A percentile compares a stretch with the other conserved stretches of the same genome.
These are phyloP conservation scores for Entosphenus tridentatus DNA, from an alignment of 2,113 vertebrate species.

Conservation along the genomic window DNA sequence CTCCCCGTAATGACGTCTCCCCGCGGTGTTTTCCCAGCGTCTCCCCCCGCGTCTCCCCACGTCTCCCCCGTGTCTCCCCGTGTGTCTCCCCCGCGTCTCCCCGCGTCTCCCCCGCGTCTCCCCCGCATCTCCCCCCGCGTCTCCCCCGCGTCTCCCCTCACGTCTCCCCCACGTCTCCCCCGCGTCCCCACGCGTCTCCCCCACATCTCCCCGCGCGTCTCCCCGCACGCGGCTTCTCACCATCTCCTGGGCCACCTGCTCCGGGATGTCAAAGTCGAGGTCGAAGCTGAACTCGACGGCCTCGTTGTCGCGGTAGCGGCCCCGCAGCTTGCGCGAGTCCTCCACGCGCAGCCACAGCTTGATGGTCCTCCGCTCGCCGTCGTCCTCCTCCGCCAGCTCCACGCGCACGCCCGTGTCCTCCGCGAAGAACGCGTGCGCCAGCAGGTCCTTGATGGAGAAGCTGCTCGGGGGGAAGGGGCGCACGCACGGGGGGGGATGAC, in stretches of 20 bases:
- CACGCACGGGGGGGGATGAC: too few species aligned
- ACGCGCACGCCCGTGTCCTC: conserved; percentile 74
- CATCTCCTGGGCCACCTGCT: conserved; percentile 93
- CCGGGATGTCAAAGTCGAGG: conserved; percentile 63
- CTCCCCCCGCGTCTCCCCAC: not conserved
- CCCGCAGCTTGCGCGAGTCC: conserved; percentile 53
- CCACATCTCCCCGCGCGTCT: not conserved
- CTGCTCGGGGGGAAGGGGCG: conserved; percentile 19
- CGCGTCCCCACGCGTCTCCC: not conserved
- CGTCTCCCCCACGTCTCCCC: not conserved
- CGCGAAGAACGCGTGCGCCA: conserved; percentile 79
- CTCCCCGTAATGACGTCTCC: not conserved
- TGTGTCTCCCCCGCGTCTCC: not conserved
- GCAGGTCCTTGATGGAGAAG: conserved; percentile 75
- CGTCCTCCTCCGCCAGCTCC: conserved; percentile 72
- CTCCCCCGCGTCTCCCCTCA: not conserved
- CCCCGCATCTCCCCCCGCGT: not conserved
- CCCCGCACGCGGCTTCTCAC: conserved; percentile 20
- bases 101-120: not conserved
- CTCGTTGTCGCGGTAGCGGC: conserved; percentile 82
- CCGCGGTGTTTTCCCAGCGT: not conserved
- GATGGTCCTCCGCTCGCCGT: conserved; percentile 46
- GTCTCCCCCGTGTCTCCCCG: not conserved
- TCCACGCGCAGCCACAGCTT: conserved; percentile 93
- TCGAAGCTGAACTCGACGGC: conserved; percentile 89